phyloP scores from a whole-genome alignment of 2,797 vertebrate genomes.

The Sebastes hubbsi region DNA sequence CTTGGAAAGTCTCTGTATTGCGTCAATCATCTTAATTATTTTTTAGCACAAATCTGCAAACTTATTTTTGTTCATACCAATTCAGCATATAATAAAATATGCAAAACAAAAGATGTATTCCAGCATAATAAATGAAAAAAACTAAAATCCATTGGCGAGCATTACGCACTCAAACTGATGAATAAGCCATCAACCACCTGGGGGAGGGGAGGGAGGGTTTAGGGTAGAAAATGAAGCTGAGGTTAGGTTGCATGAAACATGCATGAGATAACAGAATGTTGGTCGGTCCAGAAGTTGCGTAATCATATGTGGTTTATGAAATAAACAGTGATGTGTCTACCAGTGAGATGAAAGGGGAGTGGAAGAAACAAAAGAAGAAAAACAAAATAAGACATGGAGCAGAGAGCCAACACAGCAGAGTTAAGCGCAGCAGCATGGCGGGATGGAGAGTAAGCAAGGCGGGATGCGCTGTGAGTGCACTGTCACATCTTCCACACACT shows the following conservation, averaged over 20 bases:
- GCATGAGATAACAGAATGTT: slow-evolving; percentile 13
- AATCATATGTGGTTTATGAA: slow-evolving; percentile 2
- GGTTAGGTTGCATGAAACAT: slow-evolving; percentile 15
- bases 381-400: slow-evolving; percentile 15
- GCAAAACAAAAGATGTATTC: slow-evolving; percentile 15
- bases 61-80: neutral
- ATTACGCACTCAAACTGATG: neutral
- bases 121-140: slow-evolving; percentile 36
- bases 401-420: slow-evolving; percentile 24
- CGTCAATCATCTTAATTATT: neutral
- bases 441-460: slow-evolving; percentile 68
- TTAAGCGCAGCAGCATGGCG: slow-evolving; percentile 51
- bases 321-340: neutral
- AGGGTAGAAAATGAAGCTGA: neutral
- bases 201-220: neutral
- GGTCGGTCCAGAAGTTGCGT: neutral
- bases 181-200: neutral
- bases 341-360: slow-evolving; percentile 7
- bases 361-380: slow-evolving; percentile 14
- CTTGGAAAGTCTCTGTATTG: neutral
- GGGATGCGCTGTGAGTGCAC: slow-evolving; percentile 54
- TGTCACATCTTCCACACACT: slow-evolving; percentile 23
- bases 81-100: neutral
- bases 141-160: neutral
- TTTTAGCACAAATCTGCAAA: neutral